Evolutionary conservation across 2,888 invertebrate genomes (phyloP), one percentile per base, ranked within the genome.

Genomic region (Drosophila nr. medialis): DNA sequence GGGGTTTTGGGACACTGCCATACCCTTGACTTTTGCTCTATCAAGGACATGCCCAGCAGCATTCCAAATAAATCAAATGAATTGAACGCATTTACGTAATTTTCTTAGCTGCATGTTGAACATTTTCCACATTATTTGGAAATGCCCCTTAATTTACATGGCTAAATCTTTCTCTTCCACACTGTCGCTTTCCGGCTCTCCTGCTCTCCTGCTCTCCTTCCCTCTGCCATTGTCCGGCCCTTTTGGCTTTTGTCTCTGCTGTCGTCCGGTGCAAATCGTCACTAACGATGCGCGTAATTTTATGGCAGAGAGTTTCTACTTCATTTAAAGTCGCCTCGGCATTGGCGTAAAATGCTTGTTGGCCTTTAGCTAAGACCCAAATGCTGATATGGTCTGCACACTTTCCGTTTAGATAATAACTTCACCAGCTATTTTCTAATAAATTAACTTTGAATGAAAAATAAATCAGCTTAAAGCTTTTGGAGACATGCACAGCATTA

Each of bases 231-330:
- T 75, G 80, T 71, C 56, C 74, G 68, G 78, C 58, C 51, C 60
- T 68, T 72, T 55, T 48, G 76, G 72, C 76, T 65, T 72, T 76
- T 68, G 72, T 72, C 76, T 65, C 51, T 64, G 59, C 51, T 53
- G 30, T 67, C 85, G 75, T 87, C 80, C 83, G 73, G 86, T 90
- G 88, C 83, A 87, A 91, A 91, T 81, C 83, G 89, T 81, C 81
- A 89, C 86, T 91, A 91, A 91, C 90, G 91, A 91, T 87, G 90
- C 91, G 91, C 90, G 81, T 91, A 91, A 91, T 91, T 91, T 90
- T 82, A 91, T 91, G 89, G 86, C 86, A 76, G 65, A 66, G 77
- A 83, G 72, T 89, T 88, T 87, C 88, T 88, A 89, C 81, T 81
- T 87, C 90, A 87, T 87, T 89, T 88, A 89, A 85, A 89, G 81